Base-by-base conservation (phyloP, 2,113 vertebrate species). In the Mohoua ochrocephala region DNA sequence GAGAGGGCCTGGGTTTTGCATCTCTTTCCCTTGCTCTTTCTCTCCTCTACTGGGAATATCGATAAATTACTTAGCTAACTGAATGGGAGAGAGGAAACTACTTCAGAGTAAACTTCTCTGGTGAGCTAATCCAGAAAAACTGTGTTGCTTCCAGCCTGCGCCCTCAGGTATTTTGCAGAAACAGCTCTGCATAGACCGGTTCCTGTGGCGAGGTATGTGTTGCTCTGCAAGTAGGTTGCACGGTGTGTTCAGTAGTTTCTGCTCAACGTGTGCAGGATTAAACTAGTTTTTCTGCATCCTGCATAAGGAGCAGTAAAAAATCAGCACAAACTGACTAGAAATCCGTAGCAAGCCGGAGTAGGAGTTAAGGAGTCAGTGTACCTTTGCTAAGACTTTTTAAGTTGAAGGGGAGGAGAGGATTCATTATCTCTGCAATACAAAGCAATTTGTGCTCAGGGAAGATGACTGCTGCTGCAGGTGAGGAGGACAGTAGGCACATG, bases 171-270 rank as follows among this genome's bases (percentile, higher is more conserved):
- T 45, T 77, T 73, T 91, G 50, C 20, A 84, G 50, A 52, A 77
- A 2, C 1, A 4, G 11, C 47, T 71, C 65, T 68, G 15, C 45
- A 21, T 7, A 67, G 52, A 26, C n/a, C 53, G 37, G 13, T 81
- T 31, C 15, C 44, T 71, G 23, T 7, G 1, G 6, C 1, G 1
- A 47, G 19, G 6, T 30, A 0, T 15, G 4, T 47, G 15, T 67
- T 73, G 50, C 39, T 64, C 54, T 63, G n/a, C 71, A 54, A 30
- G 47, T 33, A 61, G 18, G 11, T 70, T 75, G 35, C 59, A 30
- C 1, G 0, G 9, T 44, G 28, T 16, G 7, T 53, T 73, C 50
- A 44, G 35, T 56, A 50, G 30, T 30, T 94, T 45, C 41, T 60
- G 28, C 28, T 91, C 73, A 65, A 14, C 2, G 0, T 13, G 6